These are phyloP conservation scores for Ceyx melanurus DNA, from an alignment of 2,113 vertebrate genomes.

Conservation along the genomic window DNA sequence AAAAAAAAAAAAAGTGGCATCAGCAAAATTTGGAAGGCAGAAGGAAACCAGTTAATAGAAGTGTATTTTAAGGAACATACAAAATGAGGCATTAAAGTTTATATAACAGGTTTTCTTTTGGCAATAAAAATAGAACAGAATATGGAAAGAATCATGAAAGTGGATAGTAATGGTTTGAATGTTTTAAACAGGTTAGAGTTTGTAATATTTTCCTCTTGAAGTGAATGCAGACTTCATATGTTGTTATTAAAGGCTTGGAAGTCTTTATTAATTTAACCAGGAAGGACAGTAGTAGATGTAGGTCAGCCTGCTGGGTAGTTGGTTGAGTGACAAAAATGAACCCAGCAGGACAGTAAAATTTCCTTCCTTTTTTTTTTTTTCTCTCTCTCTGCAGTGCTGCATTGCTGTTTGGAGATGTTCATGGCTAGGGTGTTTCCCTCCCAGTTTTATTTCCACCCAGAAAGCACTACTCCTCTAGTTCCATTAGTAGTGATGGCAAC, in stretches of 20 bases:
- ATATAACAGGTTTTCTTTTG: neutral
- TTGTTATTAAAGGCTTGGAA: neutral
- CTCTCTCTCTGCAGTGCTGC: neutral
- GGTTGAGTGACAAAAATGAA: neutral
- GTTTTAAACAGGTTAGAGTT: constrained; percentile 10
- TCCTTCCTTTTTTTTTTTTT: no score
- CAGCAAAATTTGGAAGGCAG: neutral
- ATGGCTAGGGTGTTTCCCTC: neutral
- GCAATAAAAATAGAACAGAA: neutral
- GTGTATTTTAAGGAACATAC: neutral
- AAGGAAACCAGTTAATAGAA: neutral
- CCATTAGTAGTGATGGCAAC: neutral
- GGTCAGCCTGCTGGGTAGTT: neutral
- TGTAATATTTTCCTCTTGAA: constrained; percentile 8
- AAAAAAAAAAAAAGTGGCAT: neutral
- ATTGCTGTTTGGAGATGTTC: neutral
- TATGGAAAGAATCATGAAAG: neutral
- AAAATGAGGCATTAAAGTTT: constrained; percentile 8
- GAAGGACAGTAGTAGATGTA: neutral
- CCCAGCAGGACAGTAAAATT: neutral
- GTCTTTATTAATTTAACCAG: neutral
- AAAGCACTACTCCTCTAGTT: neutral
- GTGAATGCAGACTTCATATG: neutral
- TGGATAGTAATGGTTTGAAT: neutral
- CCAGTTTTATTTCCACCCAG: neutral